Evolutionary conservation across 2,113 vertebrate genomes (phyloP).

Genomic region (Paramisgurnus dabryanus): DNA sequence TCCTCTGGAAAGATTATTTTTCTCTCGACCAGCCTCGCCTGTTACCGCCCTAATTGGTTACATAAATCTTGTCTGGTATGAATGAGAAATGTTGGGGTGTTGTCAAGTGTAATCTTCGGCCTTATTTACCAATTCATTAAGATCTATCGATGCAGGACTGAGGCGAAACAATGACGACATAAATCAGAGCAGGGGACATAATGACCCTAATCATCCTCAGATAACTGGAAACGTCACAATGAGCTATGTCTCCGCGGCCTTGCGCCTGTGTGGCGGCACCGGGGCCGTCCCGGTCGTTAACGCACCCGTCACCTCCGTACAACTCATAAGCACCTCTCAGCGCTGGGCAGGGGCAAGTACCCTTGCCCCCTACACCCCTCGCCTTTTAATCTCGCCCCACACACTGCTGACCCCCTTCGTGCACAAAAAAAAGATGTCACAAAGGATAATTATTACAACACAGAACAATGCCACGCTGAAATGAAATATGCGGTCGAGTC

Average conservation of each 20-base stretch:
- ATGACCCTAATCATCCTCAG: constrained; percentile 99
- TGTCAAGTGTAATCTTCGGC: constrained; percentile 99
- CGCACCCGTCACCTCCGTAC: constrained; percentile 74
- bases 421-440: constrained; percentile 73
- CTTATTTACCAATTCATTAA: constrained; percentile 99
- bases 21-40: constrained; percentile 94
- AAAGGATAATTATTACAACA: constrained; percentile 77
- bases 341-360: constrained; percentile 79
- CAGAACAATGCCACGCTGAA: constrained; percentile 60
- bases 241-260: constrained; percentile 94
- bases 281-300: constrained; percentile 79
- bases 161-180: constrained; percentile 99
- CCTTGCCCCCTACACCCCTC: constrained; percentile 60
- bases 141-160: constrained; percentile 99
- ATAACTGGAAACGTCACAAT: constrained; percentile 99
- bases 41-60: constrained; percentile 99
- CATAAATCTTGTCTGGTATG: constrained; percentile 99
- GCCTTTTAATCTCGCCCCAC: constrained; percentile 75
- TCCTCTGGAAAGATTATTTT: constrained; percentile 95
- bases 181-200: constrained; percentile 98
- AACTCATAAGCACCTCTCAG: constrained; percentile 83
- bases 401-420: constrained; percentile 2
- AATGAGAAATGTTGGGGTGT: constrained; percentile 99
- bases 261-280: constrained; percentile 31
- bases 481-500: constrained; percentile 50